Percentiles rank a stretch among this genome's conserved stretches.
Evolutionary conservation across 2,113 vertebrate species (phyloP).

Genomic region (Zosterops japonicus): DNA sequence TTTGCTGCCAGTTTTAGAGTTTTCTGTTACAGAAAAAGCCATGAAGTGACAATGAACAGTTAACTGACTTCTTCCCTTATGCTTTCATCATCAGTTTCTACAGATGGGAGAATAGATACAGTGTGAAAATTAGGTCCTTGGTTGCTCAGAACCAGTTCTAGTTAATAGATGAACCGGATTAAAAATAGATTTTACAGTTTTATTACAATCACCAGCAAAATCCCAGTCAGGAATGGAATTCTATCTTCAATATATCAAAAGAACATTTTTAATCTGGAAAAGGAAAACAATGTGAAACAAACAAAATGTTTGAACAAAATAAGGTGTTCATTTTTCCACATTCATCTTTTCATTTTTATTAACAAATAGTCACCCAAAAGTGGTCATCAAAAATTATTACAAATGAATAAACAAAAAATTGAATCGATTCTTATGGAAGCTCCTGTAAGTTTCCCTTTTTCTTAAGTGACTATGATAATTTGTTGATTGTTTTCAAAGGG

Average conservation of each 20-base stretch:
- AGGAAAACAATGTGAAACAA: neutral
- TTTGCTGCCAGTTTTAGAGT: conserved; percentile 4
- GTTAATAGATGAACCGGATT: neutral
- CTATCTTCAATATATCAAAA: neutral
- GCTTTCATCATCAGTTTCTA: neutral
- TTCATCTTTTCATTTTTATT: neutral
- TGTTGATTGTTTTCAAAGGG: neutral
- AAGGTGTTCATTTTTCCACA: neutral
- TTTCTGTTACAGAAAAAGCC: neutral
- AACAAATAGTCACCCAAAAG: neutral
- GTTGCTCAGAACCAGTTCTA: neutral
- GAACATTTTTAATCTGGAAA: neutral
- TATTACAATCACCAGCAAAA: neutral
- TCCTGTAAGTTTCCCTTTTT: neutral
- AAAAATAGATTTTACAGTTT: neutral
- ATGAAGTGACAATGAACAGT: neutral
- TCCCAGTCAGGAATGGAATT: neutral
- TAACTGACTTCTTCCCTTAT: neutral
- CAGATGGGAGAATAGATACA: neutral
- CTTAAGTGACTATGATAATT: neutral
- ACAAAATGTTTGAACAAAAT: neutral
- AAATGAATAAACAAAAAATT: neutral
- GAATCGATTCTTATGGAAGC: neutral
- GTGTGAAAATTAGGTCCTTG: neutral
- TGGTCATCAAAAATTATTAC: neutral